Evolutionary conservation across 2,113 vertebrate species (phyloP), one percentile per base, ranked within the genome.

Genomic region (Melanerpes aurifrons): DNA sequence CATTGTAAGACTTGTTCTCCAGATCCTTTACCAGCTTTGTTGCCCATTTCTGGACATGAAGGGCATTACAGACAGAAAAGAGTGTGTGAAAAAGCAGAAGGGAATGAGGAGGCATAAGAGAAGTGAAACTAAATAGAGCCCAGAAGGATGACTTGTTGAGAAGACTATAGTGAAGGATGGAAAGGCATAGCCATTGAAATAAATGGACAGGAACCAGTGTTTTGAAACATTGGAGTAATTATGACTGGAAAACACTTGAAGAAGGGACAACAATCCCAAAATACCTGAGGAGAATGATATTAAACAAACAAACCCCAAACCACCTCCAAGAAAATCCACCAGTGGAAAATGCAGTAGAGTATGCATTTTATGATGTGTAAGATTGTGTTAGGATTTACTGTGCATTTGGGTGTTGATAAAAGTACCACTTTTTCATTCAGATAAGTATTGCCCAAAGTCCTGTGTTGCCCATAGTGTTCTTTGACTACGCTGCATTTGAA

Each of bases 211-310:
- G 85, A 96, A 57, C 63, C 31, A 68, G 58, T 67, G 25, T 86
- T 89, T 94, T 68, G 72, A 86, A 94, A 93, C 54, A 56, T 29
- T 45, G 29, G 47, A 94, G 63, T 86, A 93, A 93, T 73, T 72
- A 37, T 79, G 68, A 71, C 61, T 67, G 67, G 61, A 80, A 91
- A 86, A 62, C 76, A 95, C 88, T 84, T 89, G 31, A 92, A 96
- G 84, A 92, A 91, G 21, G 62, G 21, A 94, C 78, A 85, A 43
- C 18, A 71, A 45, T 67, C 66, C 54, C 71, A 87, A 91, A 96
- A 89, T 90, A 84, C 67, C n/a, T 87, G 78, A 31, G 15, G 37
- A 68, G 47, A 74, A 73, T 81, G 59, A 90, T 85, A 87, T 47
- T 67, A 43, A 91, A 50, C 15, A 53, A 77, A 50, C 19, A 50